Conservation (phyloP, 1,140 invertebrate genomes). For the Euwallacea fornicatus region DNA sequence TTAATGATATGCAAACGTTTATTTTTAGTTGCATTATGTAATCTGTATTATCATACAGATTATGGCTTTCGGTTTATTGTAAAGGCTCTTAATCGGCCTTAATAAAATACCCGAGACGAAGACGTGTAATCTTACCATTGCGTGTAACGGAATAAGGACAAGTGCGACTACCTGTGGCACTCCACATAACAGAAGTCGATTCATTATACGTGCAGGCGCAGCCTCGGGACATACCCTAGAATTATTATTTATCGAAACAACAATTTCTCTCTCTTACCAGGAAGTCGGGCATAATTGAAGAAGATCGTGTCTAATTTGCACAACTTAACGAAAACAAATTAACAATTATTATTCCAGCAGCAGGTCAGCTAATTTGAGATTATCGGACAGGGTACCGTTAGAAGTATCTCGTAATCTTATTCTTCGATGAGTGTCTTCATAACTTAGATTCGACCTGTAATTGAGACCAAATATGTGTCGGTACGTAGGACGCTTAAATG, state of each 20-base stretch:
- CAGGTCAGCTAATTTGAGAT: slow-evolving; percentile 1
- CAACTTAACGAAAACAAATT: neutral
- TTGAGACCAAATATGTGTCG: neutral
- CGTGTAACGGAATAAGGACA: slow-evolving; percentile 1
- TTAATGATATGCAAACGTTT: slow-evolving; percentile 43
- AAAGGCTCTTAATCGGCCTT: slow-evolving; percentile 26
- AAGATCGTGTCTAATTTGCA: slow-evolving; percentile 1
- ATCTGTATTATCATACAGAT: slow-evolving; percentile 43
- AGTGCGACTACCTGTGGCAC: neutral
- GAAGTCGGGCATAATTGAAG: neutral
- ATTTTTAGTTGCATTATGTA: slow-evolving; percentile 41
- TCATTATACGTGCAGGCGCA: neutral
- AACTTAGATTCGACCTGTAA: neutral
- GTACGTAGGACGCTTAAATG: too few relatives aligned
- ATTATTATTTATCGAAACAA: neutral
- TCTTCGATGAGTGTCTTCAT: neutral
- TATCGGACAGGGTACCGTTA: neutral
- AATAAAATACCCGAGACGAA: slow-evolving; percentile 29
- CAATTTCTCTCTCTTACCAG: neutral
- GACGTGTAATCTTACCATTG: slow-evolving; percentile 5
- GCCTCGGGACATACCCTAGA: neutral
- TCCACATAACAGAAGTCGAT: neutral
- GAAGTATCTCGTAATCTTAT: neutral
- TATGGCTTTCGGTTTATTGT: slow-evolving; percentile 30
- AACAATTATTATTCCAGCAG: neutral